Evolutionary conservation across 2,888 invertebrate species (phyloP).

Genomic region (Villa cingulata): DNA sequence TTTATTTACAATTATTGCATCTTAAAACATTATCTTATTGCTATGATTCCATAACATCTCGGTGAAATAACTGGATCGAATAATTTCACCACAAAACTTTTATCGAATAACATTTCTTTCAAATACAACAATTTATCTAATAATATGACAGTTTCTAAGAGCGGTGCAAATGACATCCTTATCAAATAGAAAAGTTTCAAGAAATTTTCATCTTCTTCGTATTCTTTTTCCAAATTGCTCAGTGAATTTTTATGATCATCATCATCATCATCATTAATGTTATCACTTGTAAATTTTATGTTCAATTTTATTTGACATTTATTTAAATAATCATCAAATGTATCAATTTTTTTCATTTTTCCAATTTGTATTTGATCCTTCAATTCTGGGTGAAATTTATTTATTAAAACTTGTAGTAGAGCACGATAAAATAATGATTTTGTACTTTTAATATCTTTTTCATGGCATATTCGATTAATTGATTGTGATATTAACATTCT

Average conservation of each 20-base stretch:
- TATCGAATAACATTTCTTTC: conserved; percentile 45
- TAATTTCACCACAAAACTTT: conserved; percentile 54
- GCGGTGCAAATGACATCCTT: conserved; percentile 60
- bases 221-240: conserved; percentile 31
- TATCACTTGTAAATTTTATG: too few species aligned
- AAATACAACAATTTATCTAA: conserved; percentile 70
- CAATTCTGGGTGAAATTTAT: conserved; percentile 32
- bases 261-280: conserved; percentile 30
- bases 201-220: conserved; percentile 40
- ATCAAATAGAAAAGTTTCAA: conserved; percentile 64
- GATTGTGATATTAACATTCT: conserved; percentile 79
- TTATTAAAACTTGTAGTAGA: conserved; percentile 51
- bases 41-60: conserved; percentile 62
- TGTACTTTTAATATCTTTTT: conserved; percentile 21
- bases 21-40: conserved; percentile 36
- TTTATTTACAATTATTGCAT: background rate
- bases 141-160: conserved; percentile 68
- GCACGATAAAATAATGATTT: conserved; percentile 62
- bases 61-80: conserved; percentile 79
- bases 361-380: conserved; percentile 44
- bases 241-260: conserved; percentile 31
- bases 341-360: conserved; percentile 44
- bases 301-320: conserved; percentile 51
- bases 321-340: conserved; percentile 55
- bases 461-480: conserved; percentile 47